Conservation (phyloP, 2,113 vertebrate species). For the Zapornia atra region DNA sequence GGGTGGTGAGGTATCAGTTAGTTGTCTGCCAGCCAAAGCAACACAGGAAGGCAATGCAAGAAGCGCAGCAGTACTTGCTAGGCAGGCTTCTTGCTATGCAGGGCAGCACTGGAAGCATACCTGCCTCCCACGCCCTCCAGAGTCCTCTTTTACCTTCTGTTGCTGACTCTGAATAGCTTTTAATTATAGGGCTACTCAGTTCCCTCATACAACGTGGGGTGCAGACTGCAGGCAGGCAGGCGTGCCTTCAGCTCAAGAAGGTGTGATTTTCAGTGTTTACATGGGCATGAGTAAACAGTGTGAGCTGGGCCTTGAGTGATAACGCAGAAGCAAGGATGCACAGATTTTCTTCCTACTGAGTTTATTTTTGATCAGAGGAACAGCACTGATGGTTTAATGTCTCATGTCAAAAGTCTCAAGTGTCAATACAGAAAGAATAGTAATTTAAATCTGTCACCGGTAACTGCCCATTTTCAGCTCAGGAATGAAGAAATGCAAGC, state of each 20-base stretch:
- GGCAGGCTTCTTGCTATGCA: neutral
- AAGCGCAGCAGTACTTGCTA: neutral
- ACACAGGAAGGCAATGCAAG: neutral
- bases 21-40: neutral
- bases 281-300: neutral
- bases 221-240: neutral
- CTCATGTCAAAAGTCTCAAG: slow-evolving; percentile 32
- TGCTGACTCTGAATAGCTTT: neutral
- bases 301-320: neutral
- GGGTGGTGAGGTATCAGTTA: neutral
- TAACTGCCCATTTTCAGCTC: slow-evolving; percentile 58
- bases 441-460: slow-evolving; percentile 36
- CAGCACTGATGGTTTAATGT: slow-evolving; percentile 33
- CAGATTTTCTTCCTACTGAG: neutral
- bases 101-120: neutral
- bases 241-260: neutral
- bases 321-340: neutral
- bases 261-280: neutral
- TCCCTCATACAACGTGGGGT: neutral
- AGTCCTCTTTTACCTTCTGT: neutral
- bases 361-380: slow-evolving; percentile 20
- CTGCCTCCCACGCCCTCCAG: neutral
- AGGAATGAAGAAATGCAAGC: slow-evolving; percentile 22
- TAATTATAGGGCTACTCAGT: neutral
- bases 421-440: slow-evolving; percentile 31